Evolutionary conservation across 2,888 invertebrate genomes (phyloP).

Genomic region (Orthosia gothica): DNA sequence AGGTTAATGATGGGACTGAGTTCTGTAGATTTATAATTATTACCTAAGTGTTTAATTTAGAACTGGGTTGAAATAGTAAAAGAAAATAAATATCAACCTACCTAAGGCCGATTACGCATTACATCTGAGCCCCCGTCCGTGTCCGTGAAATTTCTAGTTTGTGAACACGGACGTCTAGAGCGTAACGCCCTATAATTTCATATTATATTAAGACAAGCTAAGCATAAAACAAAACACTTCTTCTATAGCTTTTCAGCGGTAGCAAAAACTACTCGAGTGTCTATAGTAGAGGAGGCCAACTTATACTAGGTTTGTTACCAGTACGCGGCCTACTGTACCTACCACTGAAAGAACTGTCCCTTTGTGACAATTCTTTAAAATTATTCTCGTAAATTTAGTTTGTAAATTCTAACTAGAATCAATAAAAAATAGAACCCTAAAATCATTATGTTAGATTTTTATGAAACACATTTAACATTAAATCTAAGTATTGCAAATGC

Average conservation of each 20-base stretch:
- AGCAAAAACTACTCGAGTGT: too few species aligned
- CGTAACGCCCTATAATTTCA: background rate
- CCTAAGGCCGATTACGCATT: background rate
- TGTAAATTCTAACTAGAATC: too few species aligned
- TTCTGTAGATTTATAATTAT: slow-evolving; percentile 37
- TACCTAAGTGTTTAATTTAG: background rate
- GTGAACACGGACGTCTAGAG: too few species aligned
- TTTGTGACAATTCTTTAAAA: too few species aligned
- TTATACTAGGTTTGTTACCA: too few species aligned
- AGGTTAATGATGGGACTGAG: slow-evolving; percentile 10
- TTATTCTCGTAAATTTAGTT: too few species aligned
- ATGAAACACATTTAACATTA: slow-evolving; percentile 1
- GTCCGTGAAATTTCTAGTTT: too few species aligned
- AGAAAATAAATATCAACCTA: too few species aligned
- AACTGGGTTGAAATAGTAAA: background rate
- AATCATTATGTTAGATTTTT: background rate
- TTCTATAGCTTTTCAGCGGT: background rate
- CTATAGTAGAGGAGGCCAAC: too few species aligned
- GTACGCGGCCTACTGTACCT: too few species aligned
- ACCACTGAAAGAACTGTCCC: too few species aligned
- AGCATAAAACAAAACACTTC: background rate
- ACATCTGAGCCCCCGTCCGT: too few species aligned
- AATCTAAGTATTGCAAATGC: slow-evolving; percentile 2
- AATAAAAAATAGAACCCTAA: background rate
- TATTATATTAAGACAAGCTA: background rate